Evolutionary conservation across 2,888 invertebrate species (phyloP), one percentile per base, ranked within the genome.

Genomic region (Siphlonurus alternatus): DNA sequence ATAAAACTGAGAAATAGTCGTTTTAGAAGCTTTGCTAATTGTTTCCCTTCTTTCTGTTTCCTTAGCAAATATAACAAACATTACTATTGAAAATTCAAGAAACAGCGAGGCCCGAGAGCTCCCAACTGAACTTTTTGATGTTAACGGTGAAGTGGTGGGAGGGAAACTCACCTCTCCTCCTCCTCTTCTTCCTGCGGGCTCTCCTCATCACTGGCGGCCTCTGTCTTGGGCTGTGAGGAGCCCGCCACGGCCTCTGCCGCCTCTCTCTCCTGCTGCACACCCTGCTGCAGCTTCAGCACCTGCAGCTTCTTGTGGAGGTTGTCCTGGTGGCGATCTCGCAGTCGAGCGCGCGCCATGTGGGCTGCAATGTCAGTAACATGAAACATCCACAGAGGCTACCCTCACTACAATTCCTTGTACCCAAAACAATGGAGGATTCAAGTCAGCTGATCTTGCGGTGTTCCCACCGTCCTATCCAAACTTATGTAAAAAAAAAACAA

Each of bases 301-400:
- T 89, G 86, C 71, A 98, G 80, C 78, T 97, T 97, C 71, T 87
- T 84, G 63, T 87, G 82, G 68, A 98, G 79, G 76, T 92, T 92
- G 68, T 87, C 86, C 76, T 95, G 92, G 78, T 99, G 98, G 0
- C 92, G 81, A 76, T 98, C 97, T 64, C 93, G 80, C 15, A 99
- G 81, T 38, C 97, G 81, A 0, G 95, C 93, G 70, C 94, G 83
- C 0, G 96, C 92, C 87, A 93, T 93, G 76, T 95, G 93, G 3
- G 95, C 96, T 83, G 73, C 19, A 71, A n/a, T n/a, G n/a, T n/a
- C n/a, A n/a, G n/a, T n/a, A n/a, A n/a, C 71, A 66, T 66, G 64
- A 65, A 60, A 63, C 61, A 18, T n/a, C 7, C 64, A 23, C n/a
- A n/a, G n/a, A n/a, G n/a, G n/a, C n/a, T n/a, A n/a, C n/a, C n/a